phyloP scores from a whole-genome alignment of 2,797 vertebrate genomes.

The Bradypodion ventrale region DNA sequence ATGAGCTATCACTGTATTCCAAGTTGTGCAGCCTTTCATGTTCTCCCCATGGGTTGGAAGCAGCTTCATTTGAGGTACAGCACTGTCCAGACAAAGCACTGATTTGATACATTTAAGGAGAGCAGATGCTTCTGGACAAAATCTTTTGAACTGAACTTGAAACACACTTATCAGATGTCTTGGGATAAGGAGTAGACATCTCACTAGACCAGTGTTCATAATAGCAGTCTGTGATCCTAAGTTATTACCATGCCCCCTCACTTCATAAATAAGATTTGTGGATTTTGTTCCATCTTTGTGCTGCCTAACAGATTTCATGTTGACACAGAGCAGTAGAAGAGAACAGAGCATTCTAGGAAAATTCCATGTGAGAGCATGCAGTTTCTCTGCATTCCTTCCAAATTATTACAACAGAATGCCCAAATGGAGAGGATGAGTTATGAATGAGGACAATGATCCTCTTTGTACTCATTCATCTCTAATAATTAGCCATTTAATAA shows the following conservation, averaged over 20 bases:
- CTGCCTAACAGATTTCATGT: background rate
- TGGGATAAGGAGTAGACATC: background rate
- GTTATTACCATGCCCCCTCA: background rate
- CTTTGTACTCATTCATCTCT: constrained; percentile 46
- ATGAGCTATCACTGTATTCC: too few species aligned
- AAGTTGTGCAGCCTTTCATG: too few species aligned
- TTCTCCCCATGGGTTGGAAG: too few species aligned
- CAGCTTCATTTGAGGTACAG: background rate
- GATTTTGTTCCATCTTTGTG: background rate
- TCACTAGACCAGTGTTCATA: background rate
- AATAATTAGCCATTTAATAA: constrained; percentile 47
- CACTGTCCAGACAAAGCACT: background rate
- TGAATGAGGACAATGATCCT: constrained; percentile 11
- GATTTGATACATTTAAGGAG: background rate
- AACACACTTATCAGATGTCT: background rate
- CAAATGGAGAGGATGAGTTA: background rate
- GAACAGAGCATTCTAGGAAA: accelerated
- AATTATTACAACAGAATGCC: background rate
- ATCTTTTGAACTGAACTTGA: background rate
- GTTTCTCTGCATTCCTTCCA: background rate
- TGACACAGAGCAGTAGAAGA: accelerated
- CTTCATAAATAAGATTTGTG: background rate
- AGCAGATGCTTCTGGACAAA: background rate
- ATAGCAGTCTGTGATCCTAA: background rate
- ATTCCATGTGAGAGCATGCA: background rate